Evolutionary conservation across 1,140 invertebrate species (phyloP).

Genomic region (Platorchestia sp.): DNA sequence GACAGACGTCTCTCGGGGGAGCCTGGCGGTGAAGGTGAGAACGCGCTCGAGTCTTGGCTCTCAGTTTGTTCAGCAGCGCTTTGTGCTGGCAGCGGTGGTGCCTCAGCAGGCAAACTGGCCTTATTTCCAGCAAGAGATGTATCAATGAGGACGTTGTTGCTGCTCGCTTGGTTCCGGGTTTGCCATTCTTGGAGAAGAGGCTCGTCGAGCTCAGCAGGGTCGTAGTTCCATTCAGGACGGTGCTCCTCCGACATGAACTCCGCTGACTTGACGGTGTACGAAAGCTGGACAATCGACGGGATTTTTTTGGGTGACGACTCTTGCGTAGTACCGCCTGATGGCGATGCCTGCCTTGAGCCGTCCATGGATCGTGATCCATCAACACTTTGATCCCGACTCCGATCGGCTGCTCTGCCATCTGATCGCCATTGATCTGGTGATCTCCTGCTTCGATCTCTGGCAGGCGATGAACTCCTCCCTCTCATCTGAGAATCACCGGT

Average conservation of each 20-base stretch:
- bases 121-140: neutral
- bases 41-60: slow-evolving; percentile 16
- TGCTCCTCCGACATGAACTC: slow-evolving; percentile 22
- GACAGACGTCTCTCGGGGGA: slow-evolving; percentile 70
- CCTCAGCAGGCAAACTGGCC: neutral
- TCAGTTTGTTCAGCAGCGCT: neutral
- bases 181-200: neutral
- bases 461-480: neutral
- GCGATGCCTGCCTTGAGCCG: neutral
- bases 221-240: slow-evolving; percentile 38
- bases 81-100: neutral
- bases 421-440: slow-evolving; percentile 8
- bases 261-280: neutral
- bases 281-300: slow-evolving; percentile 3
- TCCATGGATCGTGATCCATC: neutral
- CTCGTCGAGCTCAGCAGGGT: neutral
- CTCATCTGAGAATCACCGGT: neutral
- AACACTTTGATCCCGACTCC: neutral
- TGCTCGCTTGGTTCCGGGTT: neutral
- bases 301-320: slow-evolving; percentile 16
- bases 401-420: neutral
- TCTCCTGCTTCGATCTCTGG: neutral
- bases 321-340: neutral
- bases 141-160: slow-evolving; percentile 35
- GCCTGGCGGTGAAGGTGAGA: slow-evolving; percentile 57